These are phyloP conservation scores for Anthonomus grandis DNA, from an alignment of 1,140 invertebrate species.

Conservation along the genomic window DNA sequence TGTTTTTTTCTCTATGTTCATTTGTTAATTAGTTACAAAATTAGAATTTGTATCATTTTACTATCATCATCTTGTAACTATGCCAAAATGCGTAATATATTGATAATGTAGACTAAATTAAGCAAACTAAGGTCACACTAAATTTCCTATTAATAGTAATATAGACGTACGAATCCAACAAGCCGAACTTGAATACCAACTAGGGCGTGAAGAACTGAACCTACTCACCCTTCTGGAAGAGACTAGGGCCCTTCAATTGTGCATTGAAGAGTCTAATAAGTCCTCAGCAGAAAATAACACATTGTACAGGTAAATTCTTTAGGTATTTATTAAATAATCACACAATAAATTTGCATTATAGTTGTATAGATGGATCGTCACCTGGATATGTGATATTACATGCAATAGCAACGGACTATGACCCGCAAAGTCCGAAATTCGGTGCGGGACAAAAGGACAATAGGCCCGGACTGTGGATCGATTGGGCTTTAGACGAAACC, in stretches of 20 bases:
- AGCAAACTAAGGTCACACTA: no score
- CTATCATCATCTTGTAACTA: no score
- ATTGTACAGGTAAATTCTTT: slow-evolving; percentile 60
- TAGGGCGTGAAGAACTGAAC: slow-evolving; percentile 83
- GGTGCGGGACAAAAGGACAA: slow-evolving; percentile 59
- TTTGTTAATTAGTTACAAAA: no score
- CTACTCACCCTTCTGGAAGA: slow-evolving; percentile 80
- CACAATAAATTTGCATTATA: no score
- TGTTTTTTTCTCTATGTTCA: no score
- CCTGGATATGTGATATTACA: slow-evolving; percentile 57
- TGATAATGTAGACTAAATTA: no score
- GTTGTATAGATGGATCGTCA: slow-evolving; percentile 54
- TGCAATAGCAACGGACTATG: slow-evolving; percentile 63
- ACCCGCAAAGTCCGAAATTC: slow-evolving; percentile 63
- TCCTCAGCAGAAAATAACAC: slow-evolving; percentile 50
- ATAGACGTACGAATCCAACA: slow-evolving; percentile 87
- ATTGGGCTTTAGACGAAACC: slow-evolving; percentile 74
- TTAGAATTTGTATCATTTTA: no score
- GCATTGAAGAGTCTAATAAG: slow-evolving; percentile 68
- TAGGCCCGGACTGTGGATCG: slow-evolving; percentile 60
- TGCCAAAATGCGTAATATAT: no score
- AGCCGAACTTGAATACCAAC: slow-evolving; percentile 82
- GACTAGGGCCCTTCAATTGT: slow-evolving; percentile 70
- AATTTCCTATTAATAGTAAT: no score
- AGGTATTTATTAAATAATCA: not conserved